phyloP scores from a whole-genome alignment of 1,140 invertebrate species.

The Zaprionus inermis region DNA sequence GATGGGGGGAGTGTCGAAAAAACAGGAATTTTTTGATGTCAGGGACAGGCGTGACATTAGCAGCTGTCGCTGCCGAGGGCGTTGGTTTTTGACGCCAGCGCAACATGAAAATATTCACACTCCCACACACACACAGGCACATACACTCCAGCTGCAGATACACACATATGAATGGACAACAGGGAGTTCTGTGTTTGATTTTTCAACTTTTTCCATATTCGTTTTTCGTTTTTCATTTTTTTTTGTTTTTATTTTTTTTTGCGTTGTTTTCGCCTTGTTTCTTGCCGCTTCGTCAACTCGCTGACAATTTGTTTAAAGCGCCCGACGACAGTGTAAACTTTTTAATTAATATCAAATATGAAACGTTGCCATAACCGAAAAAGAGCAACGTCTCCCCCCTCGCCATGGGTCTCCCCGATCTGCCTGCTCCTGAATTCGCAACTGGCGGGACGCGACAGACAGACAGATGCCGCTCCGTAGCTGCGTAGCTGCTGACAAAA shows the following conservation, averaged over 20 bases:
- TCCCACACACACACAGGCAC: constrained; percentile 9
- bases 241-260: constrained; percentile 7
- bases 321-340: constrained; percentile 66
- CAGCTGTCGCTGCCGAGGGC: constrained; percentile 60
- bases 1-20: not conserved
- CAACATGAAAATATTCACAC: constrained; percentile 46
- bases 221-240: constrained; percentile 15
- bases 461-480: not conserved
- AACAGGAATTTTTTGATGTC: constrained; percentile 51
- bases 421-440: constrained; percentile 2
- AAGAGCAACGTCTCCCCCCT: constrained; percentile 21
- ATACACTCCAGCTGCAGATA: not conserved
- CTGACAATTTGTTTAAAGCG: constrained; percentile 73
- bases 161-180: constrained; percentile 57
- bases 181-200: constrained; percentile 63
- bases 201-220: constrained; percentile 47
- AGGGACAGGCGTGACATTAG: constrained; percentile 71
- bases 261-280: not conserved
- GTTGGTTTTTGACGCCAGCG: constrained; percentile 50
- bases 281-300: constrained; percentile 48
- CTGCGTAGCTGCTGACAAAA: constrained; percentile 55
- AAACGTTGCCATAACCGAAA: constrained; percentile 64
- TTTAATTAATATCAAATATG: constrained; percentile 83
- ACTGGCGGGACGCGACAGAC: not conserved
- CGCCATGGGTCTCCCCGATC: constrained; percentile 15